A percentile compares a stretch with the other conserved stretches of the same genome.
These are phyloP conservation scores for Coranthus polyacanthus DNA, from an alignment of 2,797 vertebrate genomes.

Conservation along the genomic window DNA sequence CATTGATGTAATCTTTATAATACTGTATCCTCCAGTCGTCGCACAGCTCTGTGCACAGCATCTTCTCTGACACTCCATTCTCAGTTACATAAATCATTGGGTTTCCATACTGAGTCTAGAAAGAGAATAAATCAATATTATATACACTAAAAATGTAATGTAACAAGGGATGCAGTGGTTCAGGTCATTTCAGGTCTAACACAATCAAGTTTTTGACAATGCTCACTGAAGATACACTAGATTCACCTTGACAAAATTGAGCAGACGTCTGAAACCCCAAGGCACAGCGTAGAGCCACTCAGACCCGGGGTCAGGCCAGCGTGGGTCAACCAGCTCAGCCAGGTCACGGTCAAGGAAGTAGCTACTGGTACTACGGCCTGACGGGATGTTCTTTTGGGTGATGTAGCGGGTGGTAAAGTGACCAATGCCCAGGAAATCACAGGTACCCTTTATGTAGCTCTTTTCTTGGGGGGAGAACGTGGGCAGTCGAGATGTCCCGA, in stretches of 20 bases:
- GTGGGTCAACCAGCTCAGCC: conserved; percentile 92
- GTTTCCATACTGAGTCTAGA: conserved; percentile 92
- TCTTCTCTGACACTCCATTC: conserved; percentile 93
- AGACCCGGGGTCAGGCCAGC: conserved; percentile 91
- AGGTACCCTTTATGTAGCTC: conserved; percentile 93
- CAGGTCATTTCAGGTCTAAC: neutral
- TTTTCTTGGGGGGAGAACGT: conserved; percentile 93
- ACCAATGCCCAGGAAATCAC: conserved; percentile 93
- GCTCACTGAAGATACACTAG: neutral
- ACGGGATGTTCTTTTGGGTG: conserved; percentile 87
- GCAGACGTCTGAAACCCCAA: conserved; percentile 93
- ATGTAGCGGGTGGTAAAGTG: conserved; percentile 94
- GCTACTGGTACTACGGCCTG: conserved; percentile 81
- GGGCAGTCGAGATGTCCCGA: conserved; percentile 89
- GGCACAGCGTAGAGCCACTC: conserved; percentile 92
- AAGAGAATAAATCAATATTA: conserved; percentile 29
- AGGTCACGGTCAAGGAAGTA: conserved; percentile 91
- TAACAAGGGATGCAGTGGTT: neutral
- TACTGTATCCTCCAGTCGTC: conserved; percentile 95
- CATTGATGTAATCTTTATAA: conserved; percentile 92
- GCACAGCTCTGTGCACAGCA: conserved; percentile 89
- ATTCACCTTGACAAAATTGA: conserved; percentile 94
- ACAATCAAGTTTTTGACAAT: conserved; percentile 12
- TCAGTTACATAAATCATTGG: conserved; percentile 93
- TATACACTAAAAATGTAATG: neutral